Conservation (phyloP, 2,113 vertebrate species). For the Notarius quadriscutis region DNA sequence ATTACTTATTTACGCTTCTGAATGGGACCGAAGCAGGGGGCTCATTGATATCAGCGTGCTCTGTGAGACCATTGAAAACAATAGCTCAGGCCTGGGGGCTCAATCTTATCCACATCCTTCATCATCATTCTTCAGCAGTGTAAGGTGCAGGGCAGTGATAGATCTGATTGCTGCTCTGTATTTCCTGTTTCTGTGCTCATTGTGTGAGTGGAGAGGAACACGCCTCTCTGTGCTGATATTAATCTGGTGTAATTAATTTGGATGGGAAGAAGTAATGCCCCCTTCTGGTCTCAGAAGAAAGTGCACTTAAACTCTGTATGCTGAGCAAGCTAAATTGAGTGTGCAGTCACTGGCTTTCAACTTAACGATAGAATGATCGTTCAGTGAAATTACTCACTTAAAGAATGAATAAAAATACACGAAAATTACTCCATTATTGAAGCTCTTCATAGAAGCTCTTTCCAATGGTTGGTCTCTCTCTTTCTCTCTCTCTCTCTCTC, state of each 20-base stretch:
- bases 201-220: slow-evolving; percentile 27
- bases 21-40: slow-evolving; percentile 19
- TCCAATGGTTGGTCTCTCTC: neutral
- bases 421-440: slow-evolving; percentile 12
- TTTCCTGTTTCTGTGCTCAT: neutral
- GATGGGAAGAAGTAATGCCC: slow-evolving; percentile 45
- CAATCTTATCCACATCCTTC: slow-evolving; percentile 19
- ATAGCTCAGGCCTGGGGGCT: slow-evolving; percentile 24
- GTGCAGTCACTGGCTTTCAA: neutral
- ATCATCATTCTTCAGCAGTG: slow-evolving; percentile 10
- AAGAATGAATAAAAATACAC: neutral
- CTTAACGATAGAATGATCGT: neutral
- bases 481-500: neutral
- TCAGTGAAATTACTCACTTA: slow-evolving; percentile 22
- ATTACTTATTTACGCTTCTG: slow-evolving; percentile 60
- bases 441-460: neutral
- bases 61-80: slow-evolving; percentile 45
- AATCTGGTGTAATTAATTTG: slow-evolving; percentile 57
- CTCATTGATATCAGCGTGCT: slow-evolving; percentile 1
- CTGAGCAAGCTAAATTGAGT: slow-evolving; percentile 15
- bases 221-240: slow-evolving; percentile 40
- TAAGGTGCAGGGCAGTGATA: neutral
- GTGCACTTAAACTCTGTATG: neutral
- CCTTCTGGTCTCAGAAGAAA: slow-evolving; percentile 53
- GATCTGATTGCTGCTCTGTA: neutral